Evolutionary conservation across 2,113 vertebrate genomes (phyloP), one percentile per base, ranked within the genome.

Genomic region (Pungitius pungitius): DNA sequence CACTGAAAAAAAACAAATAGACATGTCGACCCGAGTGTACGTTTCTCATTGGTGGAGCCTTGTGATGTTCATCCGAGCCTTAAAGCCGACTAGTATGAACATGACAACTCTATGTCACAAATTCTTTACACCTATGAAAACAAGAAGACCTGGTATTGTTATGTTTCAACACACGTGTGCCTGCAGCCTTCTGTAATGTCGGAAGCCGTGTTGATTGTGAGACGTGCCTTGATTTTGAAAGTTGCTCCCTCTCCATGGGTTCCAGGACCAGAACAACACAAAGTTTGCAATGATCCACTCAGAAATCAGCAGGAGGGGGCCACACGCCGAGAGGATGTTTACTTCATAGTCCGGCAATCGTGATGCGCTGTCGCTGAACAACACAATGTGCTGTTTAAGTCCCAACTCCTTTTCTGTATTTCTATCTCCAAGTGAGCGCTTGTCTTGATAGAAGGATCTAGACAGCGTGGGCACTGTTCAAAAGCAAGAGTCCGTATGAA

Each of bases 391-490:
- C 47, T 58, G 72, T 24, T 62, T 65, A 60, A 78, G 80, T 78
- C 69, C 57, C 77, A 61, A n/a, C 60, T 80, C 78, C 76, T 84
- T 55, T 87, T 87, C 45, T 56, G 74, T 52, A 60, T 65, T 86
- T 84, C 49, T 73, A 69, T 61, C 76, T 85, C 61, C 88, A 81
- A 85, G 71, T 70, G 55, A 80, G 78, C 35, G 17, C 63, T 82
- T 87, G 80, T 80, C 73, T 33, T 27, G 10, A 78, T 66, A 33
- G 64, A 80, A 43, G 35, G 24, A 18, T 63, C 76, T 75, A 22
- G 72, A 92, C 88, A 90, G 84, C 71, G 81, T 86, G 85, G 52
- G 47, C 81, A 83, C 81, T 92, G 89, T 94, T 91, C 45, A 85
- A 80, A 88, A 78, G 77, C 43, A 52, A 66, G 84, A 69, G 80